Conservation (phyloP, 23 tunicate genomes). For the Botrylloides violaceus region DNA sequence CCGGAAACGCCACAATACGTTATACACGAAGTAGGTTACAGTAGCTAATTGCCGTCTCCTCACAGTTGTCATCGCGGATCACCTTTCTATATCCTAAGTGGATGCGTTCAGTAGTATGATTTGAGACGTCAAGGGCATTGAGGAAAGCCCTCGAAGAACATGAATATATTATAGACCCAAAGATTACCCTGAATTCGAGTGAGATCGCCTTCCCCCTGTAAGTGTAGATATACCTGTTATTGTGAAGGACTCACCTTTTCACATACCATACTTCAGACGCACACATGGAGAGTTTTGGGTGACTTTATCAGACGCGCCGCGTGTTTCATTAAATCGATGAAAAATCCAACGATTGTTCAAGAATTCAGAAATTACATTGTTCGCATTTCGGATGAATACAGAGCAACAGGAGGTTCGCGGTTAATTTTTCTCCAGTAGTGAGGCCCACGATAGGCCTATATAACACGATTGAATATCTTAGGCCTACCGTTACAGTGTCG, state of each 20-base stretch:
- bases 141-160: no score
- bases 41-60: neutral
- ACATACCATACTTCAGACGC: constrained; percentile 33
- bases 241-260: no score
- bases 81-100: no score
- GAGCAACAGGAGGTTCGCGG: constrained; percentile 18
- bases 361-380: constrained; percentile 33
- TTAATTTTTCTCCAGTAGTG: neutral
- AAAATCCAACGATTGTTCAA: constrained; percentile 22
- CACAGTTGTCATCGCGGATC: neutral
- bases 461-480: no score
- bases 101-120: no score
- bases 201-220: no score
- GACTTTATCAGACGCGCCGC: constrained; percentile 69
- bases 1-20: neutral
- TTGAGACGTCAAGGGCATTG: no score
- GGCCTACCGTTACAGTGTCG: no score
- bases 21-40: neutral
- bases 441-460: no score
- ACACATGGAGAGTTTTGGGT: constrained; percentile 49
- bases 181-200: no score
- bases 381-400: constrained; percentile 1
- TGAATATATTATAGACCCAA: no score
- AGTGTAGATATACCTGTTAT: no score
- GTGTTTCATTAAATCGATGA: constrained; percentile 45